Evolutionary conservation across 2,888 invertebrate genomes (phyloP).

Genomic region (Rhingia campestris): DNA sequence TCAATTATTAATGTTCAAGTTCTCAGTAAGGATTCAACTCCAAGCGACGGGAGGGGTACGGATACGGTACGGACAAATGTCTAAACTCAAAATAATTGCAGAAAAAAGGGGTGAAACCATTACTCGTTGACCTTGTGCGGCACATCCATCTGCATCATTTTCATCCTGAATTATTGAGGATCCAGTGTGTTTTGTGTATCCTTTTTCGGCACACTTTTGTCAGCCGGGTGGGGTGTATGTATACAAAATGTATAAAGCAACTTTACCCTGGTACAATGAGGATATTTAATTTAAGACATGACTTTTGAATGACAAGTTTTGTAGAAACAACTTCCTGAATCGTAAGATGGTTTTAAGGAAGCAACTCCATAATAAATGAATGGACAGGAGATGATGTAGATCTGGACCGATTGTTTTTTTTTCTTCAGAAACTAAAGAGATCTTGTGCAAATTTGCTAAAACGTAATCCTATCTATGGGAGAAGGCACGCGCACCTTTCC

Average conservation of each 20-base stretch:
- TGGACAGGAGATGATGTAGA: constrained; percentile 6
- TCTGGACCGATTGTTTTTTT: not conserved
- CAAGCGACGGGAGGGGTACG: too few relatives aligned
- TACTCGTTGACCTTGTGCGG: constrained; percentile 19
- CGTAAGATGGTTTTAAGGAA: not conserved
- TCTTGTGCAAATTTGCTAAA: constrained; percentile 19
- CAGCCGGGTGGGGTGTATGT: not conserved
- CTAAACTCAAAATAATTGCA: constrained; percentile 2
- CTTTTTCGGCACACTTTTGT: constrained; percentile 2
- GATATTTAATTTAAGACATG: constrained; percentile 18
- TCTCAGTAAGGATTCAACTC: constrained; percentile 12
- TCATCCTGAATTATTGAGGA: constrained; percentile 36
- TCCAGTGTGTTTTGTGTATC: not conserved
- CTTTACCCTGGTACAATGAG: not conserved
- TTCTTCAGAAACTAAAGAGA: not conserved
- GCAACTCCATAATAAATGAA: constrained; percentile 9
- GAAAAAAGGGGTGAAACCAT: constrained; percentile 39
- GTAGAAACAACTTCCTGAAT: constrained; percentile 1
- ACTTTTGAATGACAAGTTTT: not conserved
- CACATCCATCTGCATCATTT: constrained; percentile 34
- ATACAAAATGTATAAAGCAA: constrained; percentile 11
- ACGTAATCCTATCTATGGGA: constrained; percentile 15
- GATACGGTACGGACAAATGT: not conserved
- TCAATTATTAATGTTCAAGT: constrained; percentile 30
- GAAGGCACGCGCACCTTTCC: constrained; percentile 11